Percentiles rank a stretch among this genome's conserved stretches.
phyloP scores from a whole-genome alignment of 2,113 vertebrate genomes.

The Bambusicola thoracicus region DNA sequence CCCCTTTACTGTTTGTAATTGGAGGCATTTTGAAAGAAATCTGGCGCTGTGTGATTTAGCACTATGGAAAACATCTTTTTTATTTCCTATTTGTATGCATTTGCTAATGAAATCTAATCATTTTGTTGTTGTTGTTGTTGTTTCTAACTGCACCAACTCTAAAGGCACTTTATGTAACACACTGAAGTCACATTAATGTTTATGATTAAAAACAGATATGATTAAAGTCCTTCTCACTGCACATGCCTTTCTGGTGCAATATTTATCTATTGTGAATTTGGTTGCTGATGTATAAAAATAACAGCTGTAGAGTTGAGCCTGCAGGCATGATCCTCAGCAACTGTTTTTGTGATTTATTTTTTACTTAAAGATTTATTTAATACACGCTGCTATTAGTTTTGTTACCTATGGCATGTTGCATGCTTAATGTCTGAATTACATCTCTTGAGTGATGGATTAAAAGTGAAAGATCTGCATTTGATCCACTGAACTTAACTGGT shows the following conservation, averaged over 20 bases:
- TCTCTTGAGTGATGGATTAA: background rate
- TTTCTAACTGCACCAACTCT: too few species aligned
- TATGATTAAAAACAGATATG: background rate
- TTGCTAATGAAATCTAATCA: background rate
- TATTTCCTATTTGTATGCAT: slow-evolving; percentile 51
- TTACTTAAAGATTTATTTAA: slow-evolving; percentile 51
- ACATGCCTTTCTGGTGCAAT: too few species aligned
- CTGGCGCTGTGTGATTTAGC: slow-evolving; percentile 57
- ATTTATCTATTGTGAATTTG: too few species aligned
- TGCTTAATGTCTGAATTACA: slow-evolving; percentile 67
- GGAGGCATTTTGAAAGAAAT: slow-evolving; percentile 68
- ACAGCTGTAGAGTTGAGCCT: slow-evolving; percentile 73
- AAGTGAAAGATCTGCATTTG: too few species aligned
- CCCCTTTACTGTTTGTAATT: slow-evolving; percentile 65
- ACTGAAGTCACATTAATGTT: background rate
- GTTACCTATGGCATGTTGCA: slow-evolving; percentile 74
- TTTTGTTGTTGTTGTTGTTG: background rate
- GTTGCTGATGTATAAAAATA: too few species aligned
- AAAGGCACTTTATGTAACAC: too few species aligned
- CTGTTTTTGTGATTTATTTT: slow-evolving; percentile 55
- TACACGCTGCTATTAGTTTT: slow-evolving; percentile 40
- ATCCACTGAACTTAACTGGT: background rate
- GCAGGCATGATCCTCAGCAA: slow-evolving; percentile 23
- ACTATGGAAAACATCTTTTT: slow-evolving; percentile 70
- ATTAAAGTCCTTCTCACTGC: too few species aligned